A percentile compares a stretch with the other conserved stretches of the same genome.
phyloP scores from a whole-genome alignment of 2,113 vertebrate genomes.

The Trogon melanurus region DNA sequence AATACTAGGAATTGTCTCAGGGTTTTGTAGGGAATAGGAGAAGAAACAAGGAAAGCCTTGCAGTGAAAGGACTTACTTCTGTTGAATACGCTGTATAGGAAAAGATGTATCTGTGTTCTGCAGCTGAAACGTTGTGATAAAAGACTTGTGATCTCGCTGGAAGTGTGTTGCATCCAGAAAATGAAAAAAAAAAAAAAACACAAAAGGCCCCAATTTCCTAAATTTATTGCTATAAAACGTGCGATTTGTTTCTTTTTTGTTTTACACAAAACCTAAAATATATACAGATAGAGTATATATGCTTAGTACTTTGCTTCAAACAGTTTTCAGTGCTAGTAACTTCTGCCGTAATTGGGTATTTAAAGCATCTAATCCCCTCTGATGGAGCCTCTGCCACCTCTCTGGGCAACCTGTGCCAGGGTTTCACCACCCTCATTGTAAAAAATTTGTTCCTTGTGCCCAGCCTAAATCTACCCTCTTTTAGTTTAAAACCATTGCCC shows the following conservation, averaged over 20 bases:
- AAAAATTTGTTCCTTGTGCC: too few relatives aligned
- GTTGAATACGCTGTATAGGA: not conserved
- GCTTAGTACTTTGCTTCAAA: not conserved
- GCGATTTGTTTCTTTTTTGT: not conserved
- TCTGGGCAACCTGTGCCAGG: too few relatives aligned
- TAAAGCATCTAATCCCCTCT: not conserved
- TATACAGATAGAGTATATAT: not conserved
- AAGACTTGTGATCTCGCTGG: not conserved
- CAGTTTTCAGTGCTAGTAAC: not conserved
- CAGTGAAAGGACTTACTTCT: not conserved
- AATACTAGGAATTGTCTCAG: not conserved
- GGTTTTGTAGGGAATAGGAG: not conserved
- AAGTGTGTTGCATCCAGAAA: not conserved
- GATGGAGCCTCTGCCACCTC: not conserved
- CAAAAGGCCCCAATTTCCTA: not conserved
- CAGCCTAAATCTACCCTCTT: too few relatives aligned
- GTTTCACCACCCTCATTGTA: too few relatives aligned
- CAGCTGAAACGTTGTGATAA: not conserved
- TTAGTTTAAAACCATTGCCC: too few relatives aligned
- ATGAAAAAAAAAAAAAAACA: not conserved
- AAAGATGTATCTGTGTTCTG: accelerated
- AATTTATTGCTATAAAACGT: not conserved
- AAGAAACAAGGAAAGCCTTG: not conserved
- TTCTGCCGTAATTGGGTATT: not conserved
- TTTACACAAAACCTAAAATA: not conserved